Evolutionary conservation across 2,113 vertebrate genomes (phyloP), one percentile per base, ranked within the genome.

Genomic region (Gymnobelideus leadbeateri): DNA sequence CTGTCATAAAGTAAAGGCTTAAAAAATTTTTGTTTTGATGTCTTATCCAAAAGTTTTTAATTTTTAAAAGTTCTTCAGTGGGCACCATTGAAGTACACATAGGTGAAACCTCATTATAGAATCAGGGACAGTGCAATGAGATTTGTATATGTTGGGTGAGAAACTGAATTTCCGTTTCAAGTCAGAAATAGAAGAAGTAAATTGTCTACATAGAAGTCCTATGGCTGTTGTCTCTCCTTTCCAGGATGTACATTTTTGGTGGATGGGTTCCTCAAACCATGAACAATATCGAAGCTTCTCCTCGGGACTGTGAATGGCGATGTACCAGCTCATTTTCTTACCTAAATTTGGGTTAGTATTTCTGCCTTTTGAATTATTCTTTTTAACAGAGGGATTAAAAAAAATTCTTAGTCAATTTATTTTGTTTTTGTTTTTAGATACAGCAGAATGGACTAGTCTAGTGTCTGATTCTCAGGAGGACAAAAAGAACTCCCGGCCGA

Each of bases 221-320:
- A 4, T 2, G 2, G 10, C 94, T 84, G 50, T 92, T 90, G 19
- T 77, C 90, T 94, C 89, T 55, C 47, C 68, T 97, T 51, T 98
- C 97, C 97, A 99, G 99, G 99, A 99, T 99, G 99, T 99, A 99
- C 98, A 97, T 99, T 96, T 99, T 99, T 98, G 99, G 99, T 92
- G 99, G 99, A 96, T 99, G 99, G 99, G 98, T 99, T 98, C 99
- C 99, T 93, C 99, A 99, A 92, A 98, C 98, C 90, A 98, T 98
- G 93, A 98, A 98, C 50, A 99, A 98, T 92, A 97, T 98, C 91
- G 98, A 98, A 84, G 97, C 98, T 92, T 98, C 98, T 61, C 61
- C 98, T 94, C 97, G 97, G 97, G 99, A 99, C 97, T 98, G 98
- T 89, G 99, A 99, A 97, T 99, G 99, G 99, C 99, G 99, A 96